phyloP scores from a whole-genome alignment of 2,113 vertebrate genomes.

The Chloropsis cyanopogon region DNA sequence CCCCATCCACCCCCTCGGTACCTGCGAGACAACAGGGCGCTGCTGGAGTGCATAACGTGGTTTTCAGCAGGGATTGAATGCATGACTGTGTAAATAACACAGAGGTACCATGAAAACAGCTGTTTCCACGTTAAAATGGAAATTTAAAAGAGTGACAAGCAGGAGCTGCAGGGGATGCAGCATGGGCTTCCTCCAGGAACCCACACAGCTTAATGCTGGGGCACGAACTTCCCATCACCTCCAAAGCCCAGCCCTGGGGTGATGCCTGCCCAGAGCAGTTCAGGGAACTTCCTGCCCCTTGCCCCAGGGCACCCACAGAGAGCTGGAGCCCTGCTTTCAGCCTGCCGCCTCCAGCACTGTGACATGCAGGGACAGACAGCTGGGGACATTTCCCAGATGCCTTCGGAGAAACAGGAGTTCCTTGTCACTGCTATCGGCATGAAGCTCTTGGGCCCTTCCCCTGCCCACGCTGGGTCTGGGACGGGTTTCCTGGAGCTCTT shows the following conservation, averaged over 20 bases:
- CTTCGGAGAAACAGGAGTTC: not conserved
- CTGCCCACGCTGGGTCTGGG: not conserved
- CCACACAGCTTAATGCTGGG: not conserved
- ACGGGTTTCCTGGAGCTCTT: not conserved
- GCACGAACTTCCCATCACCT: not conserved
- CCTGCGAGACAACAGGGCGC: not conserved
- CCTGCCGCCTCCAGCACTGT: fast-evolving
- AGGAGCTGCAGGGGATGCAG: not conserved
- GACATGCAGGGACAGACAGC: not conserved
- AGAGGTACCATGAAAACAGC: constrained; percentile 62
- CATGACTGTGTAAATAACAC: constrained; percentile 59
- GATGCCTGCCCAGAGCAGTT: not conserved
- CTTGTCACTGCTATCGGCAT: not conserved
- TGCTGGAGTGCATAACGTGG: not conserved
- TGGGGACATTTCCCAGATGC: not conserved
- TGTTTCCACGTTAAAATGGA: constrained; percentile 57
- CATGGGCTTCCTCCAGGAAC: not conserved
- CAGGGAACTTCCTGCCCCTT: not conserved
- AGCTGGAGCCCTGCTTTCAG: not conserved
- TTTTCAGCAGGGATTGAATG: constrained; percentile 41
- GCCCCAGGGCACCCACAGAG: fast-evolving
- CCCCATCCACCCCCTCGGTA: not conserved
- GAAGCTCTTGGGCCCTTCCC: not conserved
- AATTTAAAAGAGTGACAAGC: constrained; percentile 58
- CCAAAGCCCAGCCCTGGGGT: not conserved